These are phyloP conservation scores for Anoncus sp. DNA, from an alignment of 2,888 invertebrate genomes.

Conservation along the genomic window DNA sequence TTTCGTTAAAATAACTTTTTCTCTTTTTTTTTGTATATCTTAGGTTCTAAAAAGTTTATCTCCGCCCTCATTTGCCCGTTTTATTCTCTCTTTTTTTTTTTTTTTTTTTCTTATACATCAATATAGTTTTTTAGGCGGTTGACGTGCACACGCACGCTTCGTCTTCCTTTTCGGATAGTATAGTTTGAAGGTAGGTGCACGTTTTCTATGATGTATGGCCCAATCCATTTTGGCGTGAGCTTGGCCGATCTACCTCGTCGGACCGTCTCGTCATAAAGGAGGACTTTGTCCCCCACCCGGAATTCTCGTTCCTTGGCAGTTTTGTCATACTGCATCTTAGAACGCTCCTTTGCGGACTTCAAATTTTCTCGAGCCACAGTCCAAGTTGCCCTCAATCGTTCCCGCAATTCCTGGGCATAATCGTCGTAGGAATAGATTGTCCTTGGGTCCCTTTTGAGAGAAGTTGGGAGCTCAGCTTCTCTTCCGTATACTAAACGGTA, in stretches of 20 bases:
- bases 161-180: neutral
- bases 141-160: neutral
- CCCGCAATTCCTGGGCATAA: neutral
- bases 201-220: neutral
- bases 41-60: too few species aligned
- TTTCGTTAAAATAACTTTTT: neutral
- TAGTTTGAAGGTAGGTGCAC: neutral
- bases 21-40: neutral
- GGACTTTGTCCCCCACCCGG: neutral
- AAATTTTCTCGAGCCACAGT: neutral
- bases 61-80: neutral
- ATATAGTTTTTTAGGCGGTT: neutral
- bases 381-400: slow-evolving; percentile 4
- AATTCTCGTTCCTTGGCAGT: neutral
- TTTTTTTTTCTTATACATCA: too few species aligned
- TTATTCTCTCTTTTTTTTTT: too few species aligned
- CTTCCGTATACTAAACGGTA: slow-evolving; percentile 33
- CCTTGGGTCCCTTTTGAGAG: neutral
- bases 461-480: slow-evolving; percentile 25
- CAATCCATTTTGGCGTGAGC: neutral
- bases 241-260: slow-evolving; percentile 5
- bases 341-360: neutral
- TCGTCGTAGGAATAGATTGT: slow-evolving; percentile 8
- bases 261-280: slow-evolving; percentile 1
- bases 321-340: neutral